phyloP scores from a whole-genome alignment of 2,113 vertebrate genomes.

The Myodes glareolus region DNA sequence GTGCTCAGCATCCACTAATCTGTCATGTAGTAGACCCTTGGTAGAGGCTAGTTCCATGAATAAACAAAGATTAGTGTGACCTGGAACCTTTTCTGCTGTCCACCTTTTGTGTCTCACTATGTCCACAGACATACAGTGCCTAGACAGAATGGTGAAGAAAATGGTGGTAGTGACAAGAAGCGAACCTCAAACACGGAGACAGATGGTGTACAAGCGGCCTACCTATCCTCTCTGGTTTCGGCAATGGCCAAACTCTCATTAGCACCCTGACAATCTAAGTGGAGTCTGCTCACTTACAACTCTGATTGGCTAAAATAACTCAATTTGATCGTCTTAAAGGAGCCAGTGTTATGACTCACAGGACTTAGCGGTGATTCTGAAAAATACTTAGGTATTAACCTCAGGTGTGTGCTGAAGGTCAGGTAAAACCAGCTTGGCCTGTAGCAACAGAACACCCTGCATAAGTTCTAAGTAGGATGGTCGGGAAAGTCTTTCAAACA shows the following conservation, averaged over 20 bases:
- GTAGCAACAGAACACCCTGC: background rate
- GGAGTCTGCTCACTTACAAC: background rate
- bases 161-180: background rate
- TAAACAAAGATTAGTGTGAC: background rate
- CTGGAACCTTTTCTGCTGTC: background rate
- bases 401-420: background rate
- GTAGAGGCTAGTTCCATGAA: too few relatives aligned
- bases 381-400: constrained; percentile 40
- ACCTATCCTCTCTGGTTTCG: background rate
- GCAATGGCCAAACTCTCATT: background rate
- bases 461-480: background rate
- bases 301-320: constrained; percentile 34
- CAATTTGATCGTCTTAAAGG: background rate
- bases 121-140: background rate
- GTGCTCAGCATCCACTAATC: too few relatives aligned
- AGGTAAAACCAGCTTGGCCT: background rate
- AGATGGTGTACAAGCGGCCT: background rate
- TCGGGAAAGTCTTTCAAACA: constrained; percentile 1
- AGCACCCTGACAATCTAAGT: background rate
- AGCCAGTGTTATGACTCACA: background rate
- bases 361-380: constrained; percentile 13
- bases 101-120: background rate
- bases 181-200: background rate
- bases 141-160: background rate
- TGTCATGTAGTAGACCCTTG: too few relatives aligned